These are phyloP conservation scores for Chlorodrepanis virens DNA, from an alignment of 2,113 vertebrate species.

Conservation along the genomic window DNA sequence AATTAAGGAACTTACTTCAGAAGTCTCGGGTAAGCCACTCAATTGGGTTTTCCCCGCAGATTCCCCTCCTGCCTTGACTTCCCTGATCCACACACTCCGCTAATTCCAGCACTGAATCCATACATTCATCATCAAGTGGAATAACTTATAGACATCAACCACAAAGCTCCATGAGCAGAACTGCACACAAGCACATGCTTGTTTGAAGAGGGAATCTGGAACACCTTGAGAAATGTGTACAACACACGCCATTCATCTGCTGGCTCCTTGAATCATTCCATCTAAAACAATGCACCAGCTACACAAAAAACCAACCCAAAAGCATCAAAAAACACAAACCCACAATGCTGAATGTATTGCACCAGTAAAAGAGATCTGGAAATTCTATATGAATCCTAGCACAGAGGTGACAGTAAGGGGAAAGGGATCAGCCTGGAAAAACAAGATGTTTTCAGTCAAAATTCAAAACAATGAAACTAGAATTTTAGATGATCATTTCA, in stretches of 20 bases:
- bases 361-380: neutral
- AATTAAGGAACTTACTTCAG: conserved; percentile 62
- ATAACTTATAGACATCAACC: neutral
- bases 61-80: conserved; percentile 55
- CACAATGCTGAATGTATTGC: neutral
- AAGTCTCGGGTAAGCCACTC: conserved; percentile 31
- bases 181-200: conserved; percentile 42
- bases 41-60: conserved; percentile 56
- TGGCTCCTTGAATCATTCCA: neutral
- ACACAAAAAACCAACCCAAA: neutral
- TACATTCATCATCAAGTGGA: neutral
- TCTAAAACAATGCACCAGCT: neutral
- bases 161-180: neutral
- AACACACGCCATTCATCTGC: neutral
- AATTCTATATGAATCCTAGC: neutral
- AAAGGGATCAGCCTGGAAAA: neutral
- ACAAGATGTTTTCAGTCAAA: neutral
- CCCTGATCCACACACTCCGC: conserved; percentile 52
- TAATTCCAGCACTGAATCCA: conserved; percentile 32
- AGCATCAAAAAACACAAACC: neutral
- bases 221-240: neutral
- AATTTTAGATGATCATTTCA: neutral
- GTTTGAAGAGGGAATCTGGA: neutral
- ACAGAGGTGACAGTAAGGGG: neutral
- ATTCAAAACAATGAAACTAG: neutral